Percentiles rank a stretch among this genome's conserved stretches.
phyloP scores from a whole-genome alignment of 23 tunicate species.

The Aplidium turbinatum region DNA sequence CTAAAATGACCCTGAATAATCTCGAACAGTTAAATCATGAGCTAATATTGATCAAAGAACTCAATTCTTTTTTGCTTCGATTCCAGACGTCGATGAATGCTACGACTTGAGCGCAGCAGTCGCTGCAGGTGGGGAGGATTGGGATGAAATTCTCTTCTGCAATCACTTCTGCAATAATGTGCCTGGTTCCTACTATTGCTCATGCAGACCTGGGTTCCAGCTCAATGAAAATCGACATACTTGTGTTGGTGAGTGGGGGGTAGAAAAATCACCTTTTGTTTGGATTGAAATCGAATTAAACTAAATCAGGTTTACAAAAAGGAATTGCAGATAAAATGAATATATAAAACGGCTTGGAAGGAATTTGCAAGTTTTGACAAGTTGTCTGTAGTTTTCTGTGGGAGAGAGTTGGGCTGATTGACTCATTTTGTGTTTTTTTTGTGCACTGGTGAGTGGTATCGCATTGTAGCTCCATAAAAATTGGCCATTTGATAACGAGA shows the following conservation, averaged over 20 bases:
- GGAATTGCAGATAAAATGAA: background rate
- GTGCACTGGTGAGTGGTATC: too few species aligned
- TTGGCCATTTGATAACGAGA: too few species aligned
- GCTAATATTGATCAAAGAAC: background rate
- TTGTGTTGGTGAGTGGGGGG: slow-evolving; percentile 76
- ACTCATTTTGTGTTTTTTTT: too few species aligned
- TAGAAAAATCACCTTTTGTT: too few species aligned
- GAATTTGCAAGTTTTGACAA: too few species aligned
- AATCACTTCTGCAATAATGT: slow-evolving; percentile 76
- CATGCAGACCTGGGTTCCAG: slow-evolving; percentile 58
- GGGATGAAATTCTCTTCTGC: slow-evolving; percentile 76
- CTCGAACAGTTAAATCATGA: background rate
- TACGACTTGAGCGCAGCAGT: slow-evolving; percentile 2
- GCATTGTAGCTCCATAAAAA: too few species aligned
- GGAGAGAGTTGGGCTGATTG: too few species aligned
- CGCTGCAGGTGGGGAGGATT: slow-evolving; percentile 36
- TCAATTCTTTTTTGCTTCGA: too few species aligned
- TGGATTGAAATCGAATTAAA: background rate
- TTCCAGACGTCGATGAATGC: slow-evolving; percentile 66
- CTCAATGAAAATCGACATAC: slow-evolving; percentile 75
- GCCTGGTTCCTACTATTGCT: slow-evolving; percentile 74
- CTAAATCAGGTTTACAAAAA: background rate
- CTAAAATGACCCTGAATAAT: background rate
- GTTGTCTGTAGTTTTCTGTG: too few species aligned
- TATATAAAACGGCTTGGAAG: background rate